Percentiles rank a stretch among this genome's conserved stretches.
Conservation (phyloP, 1,140 invertebrate species). For the Leptinotarsa defecta region DNA sequence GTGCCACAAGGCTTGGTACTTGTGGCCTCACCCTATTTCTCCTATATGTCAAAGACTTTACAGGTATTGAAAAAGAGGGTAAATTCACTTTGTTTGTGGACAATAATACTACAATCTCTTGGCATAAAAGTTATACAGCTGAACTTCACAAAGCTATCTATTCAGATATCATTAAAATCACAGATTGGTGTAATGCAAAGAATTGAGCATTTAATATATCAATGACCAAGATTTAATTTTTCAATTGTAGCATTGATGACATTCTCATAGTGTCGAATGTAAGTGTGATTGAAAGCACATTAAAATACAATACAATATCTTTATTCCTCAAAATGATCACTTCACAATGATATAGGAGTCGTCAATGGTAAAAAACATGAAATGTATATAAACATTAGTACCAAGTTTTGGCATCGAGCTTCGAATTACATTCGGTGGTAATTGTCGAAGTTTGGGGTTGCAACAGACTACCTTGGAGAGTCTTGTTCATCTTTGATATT, state of each 20-base stretch:
- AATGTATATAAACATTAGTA: no score
- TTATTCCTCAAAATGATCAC: no score
- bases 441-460: no score
- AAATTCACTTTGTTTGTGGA: neutral
- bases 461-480: no score
- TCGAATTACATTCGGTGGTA: no score
- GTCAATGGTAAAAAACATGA: no score
- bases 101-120: neutral
- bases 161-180: neutral
- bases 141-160: neutral
- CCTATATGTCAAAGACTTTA: neutral
- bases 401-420: no score
- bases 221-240: neutral
- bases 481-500: no score
- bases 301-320: no score
- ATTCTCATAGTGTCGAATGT: no score
- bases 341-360: no score
- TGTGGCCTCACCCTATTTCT: neutral
- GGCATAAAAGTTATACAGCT: neutral
- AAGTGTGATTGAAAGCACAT: no score
- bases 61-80: neutral
- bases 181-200: neutral
- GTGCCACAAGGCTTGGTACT: neutral
- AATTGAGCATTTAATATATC: neutral
- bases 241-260: neutral